A percentile compares a stretch with the other conserved stretches of the same genome.
phyloP scores from a whole-genome alignment of 2,888 invertebrate species.

The Emmelina monodactyla region DNA sequence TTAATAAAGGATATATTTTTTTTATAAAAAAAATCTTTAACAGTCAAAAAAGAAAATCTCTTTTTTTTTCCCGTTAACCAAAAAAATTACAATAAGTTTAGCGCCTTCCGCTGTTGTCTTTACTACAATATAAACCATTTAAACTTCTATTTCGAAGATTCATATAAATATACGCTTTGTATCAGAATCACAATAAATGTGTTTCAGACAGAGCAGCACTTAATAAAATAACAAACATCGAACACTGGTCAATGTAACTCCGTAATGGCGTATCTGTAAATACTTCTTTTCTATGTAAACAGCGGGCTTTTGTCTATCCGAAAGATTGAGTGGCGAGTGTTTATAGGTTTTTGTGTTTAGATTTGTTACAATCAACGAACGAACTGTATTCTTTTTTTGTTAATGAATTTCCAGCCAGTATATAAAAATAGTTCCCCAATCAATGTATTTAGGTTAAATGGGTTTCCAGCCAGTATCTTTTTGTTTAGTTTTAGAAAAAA shows the following conservation, averaged over 20 bases:
- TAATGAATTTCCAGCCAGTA: background rate
- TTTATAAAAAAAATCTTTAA: too few relatives aligned
- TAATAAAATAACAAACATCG: slow-evolving; percentile 55
- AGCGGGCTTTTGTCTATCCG: slow-evolving; percentile 51
- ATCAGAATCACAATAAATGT: slow-evolving; percentile 57
- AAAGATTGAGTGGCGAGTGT: slow-evolving; percentile 27
- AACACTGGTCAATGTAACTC: slow-evolving; percentile 39
- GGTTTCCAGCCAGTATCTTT: background rate
- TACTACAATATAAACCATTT: too few relatives aligned
- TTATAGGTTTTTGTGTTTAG: background rate
- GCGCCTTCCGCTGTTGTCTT: too few relatives aligned
- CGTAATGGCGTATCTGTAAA: slow-evolving; percentile 36
- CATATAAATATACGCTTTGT: too few relatives aligned
- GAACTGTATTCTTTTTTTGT: background rate
- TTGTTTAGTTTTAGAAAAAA: background rate
- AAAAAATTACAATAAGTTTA: too few relatives aligned
- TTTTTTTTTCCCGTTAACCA: too few relatives aligned
- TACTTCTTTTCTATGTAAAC: slow-evolving; percentile 44
- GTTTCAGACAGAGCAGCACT: slow-evolving; percentile 43
- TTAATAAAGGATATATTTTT: too few relatives aligned
- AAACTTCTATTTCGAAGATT: too few relatives aligned
- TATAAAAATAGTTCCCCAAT: too few relatives aligned
- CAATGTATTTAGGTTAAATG: too few relatives aligned
- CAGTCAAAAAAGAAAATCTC: too few relatives aligned
- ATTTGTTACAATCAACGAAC: background rate